Evolutionary conservation across 2,113 vertebrate species (phyloP).

Genomic region (Pygoscelis adeliae): DNA sequence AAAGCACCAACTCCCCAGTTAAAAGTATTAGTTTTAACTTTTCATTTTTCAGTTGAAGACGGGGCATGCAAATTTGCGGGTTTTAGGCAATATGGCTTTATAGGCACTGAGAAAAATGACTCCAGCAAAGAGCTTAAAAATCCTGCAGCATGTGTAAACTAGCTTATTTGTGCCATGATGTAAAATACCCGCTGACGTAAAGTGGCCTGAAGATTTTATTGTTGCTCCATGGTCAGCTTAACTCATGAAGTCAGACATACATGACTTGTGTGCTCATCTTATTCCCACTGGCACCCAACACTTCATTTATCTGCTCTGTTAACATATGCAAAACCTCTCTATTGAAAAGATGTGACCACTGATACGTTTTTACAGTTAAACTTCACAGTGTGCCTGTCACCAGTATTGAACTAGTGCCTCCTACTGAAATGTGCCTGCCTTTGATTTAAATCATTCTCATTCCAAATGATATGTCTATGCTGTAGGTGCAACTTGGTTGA

Average conservation of each 20-base stretch:
- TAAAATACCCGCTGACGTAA: conserved; percentile 25
- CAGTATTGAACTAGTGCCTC: background rate
- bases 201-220: conserved; percentile 35
- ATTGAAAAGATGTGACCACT: background rate
- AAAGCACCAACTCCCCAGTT: background rate
- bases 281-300: background rate
- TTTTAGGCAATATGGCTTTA: background rate
- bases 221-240: background rate
- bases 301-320: background rate
- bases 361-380: background rate
- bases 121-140: background rate
- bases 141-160: background rate
- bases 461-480: background rate
- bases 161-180: background rate
- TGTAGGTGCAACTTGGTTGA: background rate
- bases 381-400: background rate
- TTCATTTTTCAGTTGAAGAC: background rate
- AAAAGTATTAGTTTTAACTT: background rate
- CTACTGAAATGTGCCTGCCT: background rate
- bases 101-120: background rate
- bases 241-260: background rate
- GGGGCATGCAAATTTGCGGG: background rate
- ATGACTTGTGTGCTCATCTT: background rate
- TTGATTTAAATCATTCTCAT: background rate
- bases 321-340: background rate